Base-by-base conservation (phyloP, 2,113 vertebrate species). In the Notiomystis cincta region DNA sequence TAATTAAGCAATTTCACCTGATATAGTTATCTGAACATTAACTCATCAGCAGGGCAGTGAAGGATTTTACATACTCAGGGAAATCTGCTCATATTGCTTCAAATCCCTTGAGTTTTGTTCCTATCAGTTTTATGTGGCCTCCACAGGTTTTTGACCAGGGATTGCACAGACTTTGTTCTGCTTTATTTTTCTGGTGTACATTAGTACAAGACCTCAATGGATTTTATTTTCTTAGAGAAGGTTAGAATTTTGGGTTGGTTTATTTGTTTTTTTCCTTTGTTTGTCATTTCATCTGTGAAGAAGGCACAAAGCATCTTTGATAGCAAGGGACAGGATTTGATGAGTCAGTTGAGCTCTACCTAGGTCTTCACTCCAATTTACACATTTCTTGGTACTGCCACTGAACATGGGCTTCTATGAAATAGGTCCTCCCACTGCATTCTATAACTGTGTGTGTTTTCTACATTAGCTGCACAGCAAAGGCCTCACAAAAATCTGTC, bases 1-100 rank as follows among this genome's bases (percentile, higher is more conserved):
- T 94, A 93, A 95, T 97, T 80, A 96, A 96, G 75, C 38, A 93
- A 69, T 93, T 97, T 94, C 51, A 89, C 75, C 76, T 85, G 82
- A 92, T 81, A 71, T 35, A 86, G 50, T 90, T 97, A 83, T 83
- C 64, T 73, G 82, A 87, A 82, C 86, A 94, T 94, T 90, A 90
- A 87, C 75, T 93, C 54, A 82, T 96, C 87, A 78, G 64, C 64
- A 77, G 35, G 0, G 4, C 48, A 86, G 22, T 40, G 64, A 88
- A 54, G 38, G 64, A 58, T 86, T 91, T 86, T 80, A 64, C 2
- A 2, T 56, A 51, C 47, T 86, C 7, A 7, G 42, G 64, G 60
- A 95, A 92, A 85, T 61, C 80, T 82, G 16, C 58, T 81, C 60
- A 20, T 48, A n/a, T 40, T 60, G 31, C 23, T 90, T 85, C 0